Evolutionary conservation across 1,140 invertebrate species (phyloP), one percentile per base, ranked within the genome.

Genomic region (Drosophila ironensis): DNA sequence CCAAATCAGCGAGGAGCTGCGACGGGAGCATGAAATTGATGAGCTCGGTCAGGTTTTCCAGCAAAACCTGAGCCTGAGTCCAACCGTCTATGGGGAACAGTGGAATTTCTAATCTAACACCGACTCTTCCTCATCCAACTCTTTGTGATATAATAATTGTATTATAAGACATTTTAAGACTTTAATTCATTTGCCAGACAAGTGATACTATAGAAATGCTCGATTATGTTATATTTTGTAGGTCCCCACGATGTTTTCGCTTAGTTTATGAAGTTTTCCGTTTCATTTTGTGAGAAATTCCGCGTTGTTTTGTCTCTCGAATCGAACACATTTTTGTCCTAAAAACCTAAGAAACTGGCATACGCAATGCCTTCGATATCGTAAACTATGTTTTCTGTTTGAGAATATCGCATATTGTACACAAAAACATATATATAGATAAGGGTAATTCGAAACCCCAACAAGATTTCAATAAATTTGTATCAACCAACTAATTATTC

Each of bases 1-100:
- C 11, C 60, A 78, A 27, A 60, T 76, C 25, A 56, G 53, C n/a
- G 76, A 80, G 19, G 87, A 88, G 42, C 19, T 82, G 33, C 67
- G 66, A 0, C 44, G 16, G 12, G 78, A 86, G 20, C 64, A 56
- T 38, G 74, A 86, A n/a, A 61, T 40, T 27, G 28, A 78, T 24
- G 66, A 74, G 4, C 35, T 84, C 19, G 38, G 14, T 2, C 70
- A 71, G 24, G 30, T 70, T 17, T 84, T 84, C 48, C 57, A 86
- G 41, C 74, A 80, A 52, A 73, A 73, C 9, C 17, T 78, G 16
- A 46, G 11, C 6, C 24, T 78, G 50, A 67, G 74, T 14, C 54
- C 60, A 16, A 30, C 40, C 1, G 14, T 28, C 3, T 9, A 17
- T 19, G 47, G 20, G 1, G 44, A 64, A 3, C 48, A 22, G 9